phyloP scores from a whole-genome alignment of 53 echinoderm and acorn worm genomes.

The Mesocentrotus franciscanus region DNA sequence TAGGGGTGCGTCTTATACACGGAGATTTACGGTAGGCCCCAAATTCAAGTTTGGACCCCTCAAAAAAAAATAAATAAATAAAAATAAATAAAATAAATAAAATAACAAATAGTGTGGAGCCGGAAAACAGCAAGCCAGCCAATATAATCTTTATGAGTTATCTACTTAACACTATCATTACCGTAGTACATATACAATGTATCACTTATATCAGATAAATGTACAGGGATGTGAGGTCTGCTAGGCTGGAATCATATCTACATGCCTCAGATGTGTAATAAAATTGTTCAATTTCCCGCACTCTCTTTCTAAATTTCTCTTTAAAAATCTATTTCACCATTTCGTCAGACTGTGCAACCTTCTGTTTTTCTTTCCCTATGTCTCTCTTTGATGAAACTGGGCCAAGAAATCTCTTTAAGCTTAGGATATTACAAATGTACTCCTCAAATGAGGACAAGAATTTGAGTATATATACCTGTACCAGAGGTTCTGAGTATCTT shows the following conservation, averaged over 20 bases:
- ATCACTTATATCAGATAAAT: neutral
- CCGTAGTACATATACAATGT: no score
- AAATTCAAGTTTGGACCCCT: no score
- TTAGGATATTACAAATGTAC: neutral
- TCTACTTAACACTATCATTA: no score
- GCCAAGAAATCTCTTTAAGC: neutral
- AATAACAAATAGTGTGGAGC: no score
- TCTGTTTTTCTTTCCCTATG: neutral
- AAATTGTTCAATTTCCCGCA: neutral
- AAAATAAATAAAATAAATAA: no score
- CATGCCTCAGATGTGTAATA: neutral
- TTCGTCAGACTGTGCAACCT: neutral
- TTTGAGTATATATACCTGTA: slow-evolving; percentile 66
- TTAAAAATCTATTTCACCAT: neutral
- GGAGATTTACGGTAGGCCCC: no score
- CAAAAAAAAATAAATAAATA: no score
- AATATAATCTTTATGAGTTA: no score
- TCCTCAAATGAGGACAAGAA: neutral
- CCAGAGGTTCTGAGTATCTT: slow-evolving; percentile 72
- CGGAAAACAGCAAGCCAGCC: no score
- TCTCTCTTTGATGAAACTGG: neutral
- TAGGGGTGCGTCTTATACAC: no score
- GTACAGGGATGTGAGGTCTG: no score
- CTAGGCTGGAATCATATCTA: neutral
- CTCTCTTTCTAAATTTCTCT: neutral